Evolutionary conservation across 1,140 invertebrate genomes (phyloP).

Genomic region (Cecropterus lyciades): DNA sequence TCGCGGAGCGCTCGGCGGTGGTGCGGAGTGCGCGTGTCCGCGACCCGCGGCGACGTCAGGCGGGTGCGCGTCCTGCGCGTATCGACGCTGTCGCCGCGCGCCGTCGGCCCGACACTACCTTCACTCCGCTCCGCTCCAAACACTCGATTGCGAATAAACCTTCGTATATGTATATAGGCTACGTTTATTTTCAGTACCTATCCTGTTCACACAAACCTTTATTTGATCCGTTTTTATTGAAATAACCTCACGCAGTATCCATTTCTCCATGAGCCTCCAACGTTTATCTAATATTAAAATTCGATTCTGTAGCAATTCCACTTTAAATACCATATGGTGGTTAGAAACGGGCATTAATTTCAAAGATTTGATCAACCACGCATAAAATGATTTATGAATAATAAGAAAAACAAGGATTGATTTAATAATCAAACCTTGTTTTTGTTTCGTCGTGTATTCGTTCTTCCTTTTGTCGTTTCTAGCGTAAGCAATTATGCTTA

Average conservation of each 20-base stretch:
- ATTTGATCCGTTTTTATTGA: slow-evolving; percentile 51
- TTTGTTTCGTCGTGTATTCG: no score
- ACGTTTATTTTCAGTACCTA: slow-evolving; percentile 54
- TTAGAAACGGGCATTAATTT: background rate
- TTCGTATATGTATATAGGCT: slow-evolving; percentile 44
- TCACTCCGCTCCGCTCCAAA: slow-evolving; percentile 62
- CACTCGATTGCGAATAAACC: slow-evolving; percentile 62
- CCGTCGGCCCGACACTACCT: slow-evolving; percentile 52
- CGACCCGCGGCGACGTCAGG: slow-evolving; percentile 68
- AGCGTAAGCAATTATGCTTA: no score
- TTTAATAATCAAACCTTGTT: no score
- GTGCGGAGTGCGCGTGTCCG: slow-evolving; percentile 65
- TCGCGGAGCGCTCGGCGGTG: slow-evolving; percentile 54
- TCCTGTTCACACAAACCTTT: slow-evolving; percentile 54
- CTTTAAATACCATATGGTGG: background rate
- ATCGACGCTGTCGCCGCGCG: slow-evolving; percentile 61
- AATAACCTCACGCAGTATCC: slow-evolving; percentile 38
- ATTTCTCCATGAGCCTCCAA: slow-evolving; percentile 34
- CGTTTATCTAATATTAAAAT: slow-evolving; percentile 6
- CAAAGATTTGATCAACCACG: background rate
- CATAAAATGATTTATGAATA: background rate
- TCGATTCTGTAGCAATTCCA: background rate
- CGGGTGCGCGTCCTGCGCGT: slow-evolving; percentile 62
- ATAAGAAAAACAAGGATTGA: background rate
- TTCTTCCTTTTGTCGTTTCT: no score